phyloP scores from a whole-genome alignment of 2,113 vertebrate species.

The Callopanchax toddi region DNA sequence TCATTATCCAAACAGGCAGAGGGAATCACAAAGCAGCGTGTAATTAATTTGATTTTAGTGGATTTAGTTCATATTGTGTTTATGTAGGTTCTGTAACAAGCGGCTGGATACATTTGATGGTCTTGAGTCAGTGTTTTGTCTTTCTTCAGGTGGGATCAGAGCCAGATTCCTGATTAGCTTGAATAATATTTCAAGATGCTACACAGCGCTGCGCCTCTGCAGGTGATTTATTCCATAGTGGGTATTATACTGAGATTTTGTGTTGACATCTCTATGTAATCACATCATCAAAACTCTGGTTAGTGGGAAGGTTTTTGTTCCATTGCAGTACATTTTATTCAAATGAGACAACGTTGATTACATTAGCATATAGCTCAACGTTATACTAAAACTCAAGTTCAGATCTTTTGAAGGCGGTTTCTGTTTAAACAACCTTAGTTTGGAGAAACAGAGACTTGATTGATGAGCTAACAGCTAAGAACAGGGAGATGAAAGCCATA shows the following conservation, averaged over 20 bases:
- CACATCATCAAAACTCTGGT: neutral
- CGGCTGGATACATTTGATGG: conserved; percentile 18
- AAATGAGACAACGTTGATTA: neutral
- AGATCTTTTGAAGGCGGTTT: neutral
- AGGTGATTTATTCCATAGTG: neutral
- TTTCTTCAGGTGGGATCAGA: neutral
- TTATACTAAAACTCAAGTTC: neutral
- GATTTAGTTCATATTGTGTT: conserved; percentile 51
- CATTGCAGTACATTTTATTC: neutral
- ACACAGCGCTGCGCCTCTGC: neutral
- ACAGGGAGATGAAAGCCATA: too few species aligned
- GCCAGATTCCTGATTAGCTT: neutral
- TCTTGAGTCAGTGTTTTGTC: neutral
- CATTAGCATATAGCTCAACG: neutral
- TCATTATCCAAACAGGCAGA: conserved; percentile 73
- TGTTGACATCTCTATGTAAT: neutral
- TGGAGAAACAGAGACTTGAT: too few species aligned
- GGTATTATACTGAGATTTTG: neutral
- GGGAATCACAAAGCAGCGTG: conserved; percentile 47
- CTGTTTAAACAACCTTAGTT: too few species aligned
- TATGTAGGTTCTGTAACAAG: conserved; percentile 16
- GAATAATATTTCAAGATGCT: neutral
- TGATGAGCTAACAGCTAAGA: neutral
- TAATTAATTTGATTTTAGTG: conserved; percentile 63
- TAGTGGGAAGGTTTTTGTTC: neutral